Conservation (phyloP, 2,113 vertebrate genomes). For the Xenotilapia longispinis region DNA sequence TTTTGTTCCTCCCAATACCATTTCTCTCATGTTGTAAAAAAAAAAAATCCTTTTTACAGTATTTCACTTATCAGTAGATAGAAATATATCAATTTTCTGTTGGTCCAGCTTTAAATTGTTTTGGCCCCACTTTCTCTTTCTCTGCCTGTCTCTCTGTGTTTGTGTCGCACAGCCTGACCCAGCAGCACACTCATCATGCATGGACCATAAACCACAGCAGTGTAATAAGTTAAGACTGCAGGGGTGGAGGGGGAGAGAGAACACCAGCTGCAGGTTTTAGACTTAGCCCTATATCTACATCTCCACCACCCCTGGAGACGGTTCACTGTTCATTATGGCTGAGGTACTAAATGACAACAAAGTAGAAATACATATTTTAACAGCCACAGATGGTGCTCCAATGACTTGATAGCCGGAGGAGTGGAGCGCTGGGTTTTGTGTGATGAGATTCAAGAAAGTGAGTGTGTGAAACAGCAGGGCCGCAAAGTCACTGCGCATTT, state of each 20-base stretch:
- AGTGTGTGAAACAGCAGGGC: not conserved
- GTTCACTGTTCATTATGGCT: not conserved
- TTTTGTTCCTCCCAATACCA: not conserved
- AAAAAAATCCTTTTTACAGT: not conserved
- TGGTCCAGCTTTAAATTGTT: not conserved
- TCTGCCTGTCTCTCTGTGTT: not conserved
- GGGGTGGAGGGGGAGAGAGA: not conserved
- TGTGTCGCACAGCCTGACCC: not conserved
- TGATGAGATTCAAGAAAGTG: constrained; percentile 8
- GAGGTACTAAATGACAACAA: constrained; percentile 6
- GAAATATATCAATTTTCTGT: not conserved
- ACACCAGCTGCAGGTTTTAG: constrained; percentile 1
- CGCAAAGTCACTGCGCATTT: not conserved
- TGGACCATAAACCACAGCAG: constrained; percentile 28
- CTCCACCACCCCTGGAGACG: not conserved
- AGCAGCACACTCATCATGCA: constrained; percentile 16
- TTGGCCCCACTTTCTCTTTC: not conserved
- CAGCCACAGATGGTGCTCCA: constrained; percentile 4
- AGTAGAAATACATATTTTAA: constrained; percentile 28
- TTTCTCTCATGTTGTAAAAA: not conserved
- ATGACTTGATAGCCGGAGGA: constrained; percentile 1
- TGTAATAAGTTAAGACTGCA: not conserved
- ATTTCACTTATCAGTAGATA: not conserved
- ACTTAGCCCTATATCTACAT: not conserved
- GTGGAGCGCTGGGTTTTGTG: not conserved